A percentile compares a stretch with the other conserved stretches of the same genome.
phyloP scores from a whole-genome alignment of 2,797 vertebrate genomes.

The Leptodactylus fallax region DNA sequence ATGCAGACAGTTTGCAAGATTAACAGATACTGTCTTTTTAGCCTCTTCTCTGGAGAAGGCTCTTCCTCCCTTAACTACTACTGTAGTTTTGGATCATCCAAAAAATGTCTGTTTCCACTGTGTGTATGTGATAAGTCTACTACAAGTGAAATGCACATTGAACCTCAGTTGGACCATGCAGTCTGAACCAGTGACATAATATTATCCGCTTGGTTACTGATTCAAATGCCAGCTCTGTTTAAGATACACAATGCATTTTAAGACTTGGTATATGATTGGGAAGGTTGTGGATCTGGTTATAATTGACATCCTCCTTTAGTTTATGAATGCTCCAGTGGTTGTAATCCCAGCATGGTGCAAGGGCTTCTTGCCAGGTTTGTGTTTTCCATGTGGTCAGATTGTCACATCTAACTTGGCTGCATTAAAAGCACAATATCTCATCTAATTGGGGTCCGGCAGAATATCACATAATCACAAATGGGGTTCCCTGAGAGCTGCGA shows the following conservation, averaged over 20 bases:
- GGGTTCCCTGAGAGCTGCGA: slow-evolving; percentile 19
- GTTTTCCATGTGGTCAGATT: not conserved
- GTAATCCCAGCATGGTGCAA: not conserved
- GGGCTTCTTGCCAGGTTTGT: not conserved
- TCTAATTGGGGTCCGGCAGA: not conserved
- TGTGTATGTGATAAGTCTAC: slow-evolving; percentile 51
- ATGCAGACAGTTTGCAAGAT: not conserved
- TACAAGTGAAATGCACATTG: slow-evolving; percentile 67
- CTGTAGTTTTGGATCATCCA: too few relatives aligned
- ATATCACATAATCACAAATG: not conserved
- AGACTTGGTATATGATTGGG: not conserved
- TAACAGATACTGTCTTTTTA: not conserved
- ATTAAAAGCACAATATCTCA: not conserved
- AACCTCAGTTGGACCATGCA: slow-evolving; percentile 63
- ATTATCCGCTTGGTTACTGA: not conserved
- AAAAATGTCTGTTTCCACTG: not conserved
- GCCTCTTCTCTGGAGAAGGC: not conserved
- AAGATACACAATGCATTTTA: not conserved
- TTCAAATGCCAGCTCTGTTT: not conserved
- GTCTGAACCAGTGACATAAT: not conserved
- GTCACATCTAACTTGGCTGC: not conserved
- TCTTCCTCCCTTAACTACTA: not conserved
- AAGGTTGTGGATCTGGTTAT: not conserved
- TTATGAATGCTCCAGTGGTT: too few relatives aligned
- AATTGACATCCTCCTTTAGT: not conserved